phyloP scores from a whole-genome alignment of 2,797 vertebrate species.

The Pangasius krempfi region DNA sequence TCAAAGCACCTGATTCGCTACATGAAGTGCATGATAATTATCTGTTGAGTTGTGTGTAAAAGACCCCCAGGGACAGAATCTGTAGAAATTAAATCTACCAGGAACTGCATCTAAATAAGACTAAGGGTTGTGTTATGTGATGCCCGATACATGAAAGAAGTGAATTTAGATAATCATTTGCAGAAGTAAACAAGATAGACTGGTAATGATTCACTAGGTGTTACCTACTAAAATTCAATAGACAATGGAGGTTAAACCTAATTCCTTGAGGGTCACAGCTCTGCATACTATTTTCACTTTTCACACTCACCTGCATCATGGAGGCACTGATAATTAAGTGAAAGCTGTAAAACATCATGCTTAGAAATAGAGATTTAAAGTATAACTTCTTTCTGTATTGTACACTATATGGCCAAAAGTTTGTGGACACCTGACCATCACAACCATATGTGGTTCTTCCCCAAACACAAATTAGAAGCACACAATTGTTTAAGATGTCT shows the following conservation, averaged over 20 bases:
- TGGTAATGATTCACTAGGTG: background rate
- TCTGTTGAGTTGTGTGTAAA: background rate
- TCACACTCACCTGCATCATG: background rate
- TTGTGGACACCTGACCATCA: background rate
- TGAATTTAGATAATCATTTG: background rate
- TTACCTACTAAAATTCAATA: background rate
- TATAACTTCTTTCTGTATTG: background rate
- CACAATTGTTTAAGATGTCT: background rate
- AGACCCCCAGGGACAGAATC: background rate
- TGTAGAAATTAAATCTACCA: background rate
- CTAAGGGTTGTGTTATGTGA: background rate
- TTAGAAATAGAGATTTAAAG: background rate
- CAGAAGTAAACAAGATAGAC: background rate
- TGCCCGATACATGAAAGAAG: background rate
- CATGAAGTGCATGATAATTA: conserved; percentile 5
- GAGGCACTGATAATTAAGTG: background rate
- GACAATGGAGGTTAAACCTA: background rate
- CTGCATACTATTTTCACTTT: background rate
- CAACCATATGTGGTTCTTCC: background rate
- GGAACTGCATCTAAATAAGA: background rate
- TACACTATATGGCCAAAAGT: background rate
- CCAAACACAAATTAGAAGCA: background rate
- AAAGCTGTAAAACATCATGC: background rate
- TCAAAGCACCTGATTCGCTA: background rate
- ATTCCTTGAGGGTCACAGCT: background rate